These are phyloP conservation scores for Melitaea athalia DNA, from an alignment of 2,888 invertebrate species.

Conservation along the genomic window DNA sequence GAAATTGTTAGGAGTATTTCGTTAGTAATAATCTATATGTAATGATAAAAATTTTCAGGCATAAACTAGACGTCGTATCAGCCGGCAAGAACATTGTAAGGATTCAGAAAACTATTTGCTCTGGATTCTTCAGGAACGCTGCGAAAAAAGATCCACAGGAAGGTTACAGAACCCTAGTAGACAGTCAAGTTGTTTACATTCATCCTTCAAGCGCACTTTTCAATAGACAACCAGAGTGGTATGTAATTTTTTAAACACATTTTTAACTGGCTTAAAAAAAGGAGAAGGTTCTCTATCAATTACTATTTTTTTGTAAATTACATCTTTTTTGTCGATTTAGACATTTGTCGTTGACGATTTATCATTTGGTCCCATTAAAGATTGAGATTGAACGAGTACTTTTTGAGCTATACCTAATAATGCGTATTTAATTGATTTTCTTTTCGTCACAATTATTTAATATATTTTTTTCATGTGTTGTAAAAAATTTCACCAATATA, in stretches of 20 bases:
- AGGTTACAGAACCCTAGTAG: constrained; percentile 97
- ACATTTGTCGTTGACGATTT: too few relatives aligned
- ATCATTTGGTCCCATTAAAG: too few relatives aligned
- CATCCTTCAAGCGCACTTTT: constrained; percentile 99
- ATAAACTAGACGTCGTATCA: constrained; percentile 97
- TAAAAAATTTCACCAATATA: background rate
- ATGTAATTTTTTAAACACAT: background rate
- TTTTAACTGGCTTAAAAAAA: too few relatives aligned
- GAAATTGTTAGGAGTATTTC: too few relatives aligned
- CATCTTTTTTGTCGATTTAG: too few relatives aligned
- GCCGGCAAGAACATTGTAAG: constrained; percentile 97
- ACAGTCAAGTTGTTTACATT: constrained; percentile 99
- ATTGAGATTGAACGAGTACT: too few relatives aligned
- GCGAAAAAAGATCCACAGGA: constrained; percentile 99
- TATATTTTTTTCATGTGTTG: background rate
- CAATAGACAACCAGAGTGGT: constrained; percentile 99
- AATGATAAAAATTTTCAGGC: constrained; percentile 73
- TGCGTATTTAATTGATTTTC: too few relatives aligned
- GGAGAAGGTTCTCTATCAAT: too few relatives aligned
- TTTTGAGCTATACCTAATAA: too few relatives aligned
- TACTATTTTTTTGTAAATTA: too few relatives aligned
- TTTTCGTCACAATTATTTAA: too few relatives aligned
- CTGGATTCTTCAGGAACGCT: constrained; percentile 99
- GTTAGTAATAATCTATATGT: too few relatives aligned
- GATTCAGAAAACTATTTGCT: constrained; percentile 98